A percentile compares a stretch with the other conserved stretches of the same genome.
These are phyloP conservation scores for Baccha elongata DNA, from an alignment of 2,888 invertebrate species.

Conservation along the genomic window DNA sequence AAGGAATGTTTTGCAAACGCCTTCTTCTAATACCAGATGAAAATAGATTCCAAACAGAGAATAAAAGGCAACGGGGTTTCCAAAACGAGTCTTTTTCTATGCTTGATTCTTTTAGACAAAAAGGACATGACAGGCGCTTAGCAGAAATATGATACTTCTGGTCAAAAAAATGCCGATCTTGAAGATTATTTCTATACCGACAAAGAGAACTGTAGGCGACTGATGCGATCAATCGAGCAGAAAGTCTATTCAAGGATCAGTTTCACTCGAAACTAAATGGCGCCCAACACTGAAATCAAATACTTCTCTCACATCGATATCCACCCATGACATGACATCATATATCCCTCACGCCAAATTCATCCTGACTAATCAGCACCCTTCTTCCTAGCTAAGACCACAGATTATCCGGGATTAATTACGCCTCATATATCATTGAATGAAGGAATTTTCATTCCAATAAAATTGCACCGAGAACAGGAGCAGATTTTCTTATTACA, in stretches of 20 bases:
- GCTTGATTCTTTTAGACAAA: conserved; percentile 15
- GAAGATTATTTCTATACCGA: conserved; percentile 26
- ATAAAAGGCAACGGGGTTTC: conserved; percentile 27
- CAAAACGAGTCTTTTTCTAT: not conserved
- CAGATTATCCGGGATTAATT: conserved; percentile 74
- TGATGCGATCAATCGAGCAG: conserved; percentile 15
- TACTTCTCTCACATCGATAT: not conserved
- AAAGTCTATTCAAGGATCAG: conserved; percentile 10
- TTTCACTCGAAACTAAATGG: conserved; percentile 15
- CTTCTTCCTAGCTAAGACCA: conserved; percentile 30
- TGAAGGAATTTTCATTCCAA: conserved; percentile 38
- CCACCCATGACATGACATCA: too few relatives aligned
- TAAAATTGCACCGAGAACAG: conserved; percentile 39
- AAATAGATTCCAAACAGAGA: conserved; percentile 7
- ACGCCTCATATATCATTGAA: conserved; percentile 74
- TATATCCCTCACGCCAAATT: not conserved
- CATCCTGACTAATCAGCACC: conserved; percentile 51
- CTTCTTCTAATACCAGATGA: not conserved
- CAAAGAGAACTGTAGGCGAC: conserved; percentile 26
- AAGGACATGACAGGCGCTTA: conserved; percentile 29
- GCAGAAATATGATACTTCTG: conserved; percentile 39
- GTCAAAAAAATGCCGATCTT: not conserved
- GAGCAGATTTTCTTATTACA: conserved; percentile 56
- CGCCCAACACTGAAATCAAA: conserved; percentile 19
- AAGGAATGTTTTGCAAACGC: conserved; percentile 39